phyloP scores from a whole-genome alignment of 2,888 invertebrate genomes.

The Stratiomys singularior region DNA sequence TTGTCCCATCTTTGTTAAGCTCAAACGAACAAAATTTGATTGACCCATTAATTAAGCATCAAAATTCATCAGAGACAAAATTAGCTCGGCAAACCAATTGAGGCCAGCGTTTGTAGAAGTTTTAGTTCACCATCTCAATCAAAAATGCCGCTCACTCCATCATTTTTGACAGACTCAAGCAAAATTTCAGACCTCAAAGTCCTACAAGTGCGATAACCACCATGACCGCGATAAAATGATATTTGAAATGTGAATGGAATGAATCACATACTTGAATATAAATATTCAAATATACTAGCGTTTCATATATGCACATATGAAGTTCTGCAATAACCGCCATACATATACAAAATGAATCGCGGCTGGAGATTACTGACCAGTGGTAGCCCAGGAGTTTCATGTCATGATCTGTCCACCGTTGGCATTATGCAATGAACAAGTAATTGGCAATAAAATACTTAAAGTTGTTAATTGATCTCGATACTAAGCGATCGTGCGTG shows the following conservation, averaged over 20 bases:
- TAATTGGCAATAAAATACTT: constrained; percentile 30
- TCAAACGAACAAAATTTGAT: too few species aligned
- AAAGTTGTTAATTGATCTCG: constrained; percentile 40
- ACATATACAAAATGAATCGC: neutral
- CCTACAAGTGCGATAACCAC: constrained; percentile 26
- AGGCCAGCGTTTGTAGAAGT: neutral
- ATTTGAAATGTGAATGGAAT: constrained; percentile 20
- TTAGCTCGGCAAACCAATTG: neutral
- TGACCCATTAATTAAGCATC: constrained; percentile 6
- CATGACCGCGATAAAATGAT: constrained; percentile 9
- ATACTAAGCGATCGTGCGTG: constrained; percentile 25
- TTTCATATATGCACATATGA: neutral
- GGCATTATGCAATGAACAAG: constrained; percentile 20
- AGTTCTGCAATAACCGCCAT: neutral
- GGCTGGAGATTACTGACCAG: neutral
- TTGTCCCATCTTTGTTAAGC: too few species aligned
- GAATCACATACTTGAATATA: neutral
- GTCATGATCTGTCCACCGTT: constrained; percentile 9
- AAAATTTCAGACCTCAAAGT: neutral
- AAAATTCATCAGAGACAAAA: constrained; percentile 5
- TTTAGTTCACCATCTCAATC: constrained; percentile 9
- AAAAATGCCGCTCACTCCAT: constrained; percentile 32
- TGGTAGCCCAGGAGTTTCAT: neutral
- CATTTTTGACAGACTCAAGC: constrained; percentile 28
- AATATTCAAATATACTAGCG: neutral